Evolutionary conservation across 2,888 invertebrate genomes (phyloP).

Genomic region (Apamea sordens): DNA sequence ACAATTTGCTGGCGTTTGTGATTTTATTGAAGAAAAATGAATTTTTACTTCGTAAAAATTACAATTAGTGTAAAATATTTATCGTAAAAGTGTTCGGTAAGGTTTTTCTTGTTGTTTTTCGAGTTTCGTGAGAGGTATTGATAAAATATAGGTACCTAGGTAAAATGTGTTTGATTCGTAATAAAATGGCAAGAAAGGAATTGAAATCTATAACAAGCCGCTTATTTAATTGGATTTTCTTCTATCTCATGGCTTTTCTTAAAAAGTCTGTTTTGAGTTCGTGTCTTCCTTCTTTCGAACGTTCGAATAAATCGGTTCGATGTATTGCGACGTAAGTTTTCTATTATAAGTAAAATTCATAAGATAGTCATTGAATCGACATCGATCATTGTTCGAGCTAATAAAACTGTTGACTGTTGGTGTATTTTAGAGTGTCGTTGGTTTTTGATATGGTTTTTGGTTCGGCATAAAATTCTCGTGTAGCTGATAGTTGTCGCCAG

Average conservation of each 20-base stretch:
- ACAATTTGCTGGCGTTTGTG: slow-evolving; percentile 51
- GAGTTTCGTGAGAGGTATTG: not conserved
- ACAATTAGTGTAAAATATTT: slow-evolving; percentile 15
- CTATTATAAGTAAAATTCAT: not conserved
- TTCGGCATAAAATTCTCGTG: not conserved
- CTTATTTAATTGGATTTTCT: slow-evolving; percentile 40
- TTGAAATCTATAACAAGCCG: slow-evolving; percentile 35
- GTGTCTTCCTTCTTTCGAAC: slow-evolving; percentile 4
- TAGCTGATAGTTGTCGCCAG: too few relatives aligned
- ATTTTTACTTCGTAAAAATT: not conserved
- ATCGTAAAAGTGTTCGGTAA: slow-evolving; percentile 2
- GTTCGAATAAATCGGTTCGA: slow-evolving; percentile 5
- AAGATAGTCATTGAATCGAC: not conserved
- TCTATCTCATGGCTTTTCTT: slow-evolving; percentile 19
- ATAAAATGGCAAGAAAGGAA: slow-evolving; percentile 35
- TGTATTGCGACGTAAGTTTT: not conserved
- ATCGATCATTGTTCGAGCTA: too few relatives aligned
- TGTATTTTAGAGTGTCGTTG: not conserved
- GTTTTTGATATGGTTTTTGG: not conserved
- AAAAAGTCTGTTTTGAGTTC: slow-evolving; percentile 10
- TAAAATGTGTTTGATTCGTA: slow-evolving; percentile 48
- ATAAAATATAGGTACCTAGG: not conserved
- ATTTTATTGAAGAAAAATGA: slow-evolving; percentile 29
- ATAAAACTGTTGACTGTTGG: not conserved
- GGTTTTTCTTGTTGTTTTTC: not conserved